Conservation (phyloP, 2,888 invertebrate genomes). For the Spilarctia lutea region DNA sequence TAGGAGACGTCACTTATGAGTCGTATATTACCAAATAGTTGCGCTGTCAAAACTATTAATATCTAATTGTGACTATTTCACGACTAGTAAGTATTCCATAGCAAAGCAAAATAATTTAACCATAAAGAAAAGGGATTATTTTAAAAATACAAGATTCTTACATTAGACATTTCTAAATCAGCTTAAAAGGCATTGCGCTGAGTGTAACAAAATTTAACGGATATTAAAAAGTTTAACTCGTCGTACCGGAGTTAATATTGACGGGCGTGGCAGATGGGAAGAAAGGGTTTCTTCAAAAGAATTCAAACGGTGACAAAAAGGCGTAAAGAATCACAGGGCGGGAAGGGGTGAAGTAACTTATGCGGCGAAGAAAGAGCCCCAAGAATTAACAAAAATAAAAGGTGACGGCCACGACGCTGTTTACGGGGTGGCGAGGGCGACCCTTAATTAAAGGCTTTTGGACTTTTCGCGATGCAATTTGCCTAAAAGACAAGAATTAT, state of each 20-base stretch:
- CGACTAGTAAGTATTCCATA: not conserved
- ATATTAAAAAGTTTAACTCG: slow-evolving; percentile 87
- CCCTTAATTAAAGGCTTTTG: slow-evolving; percentile 86
- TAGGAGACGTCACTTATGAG: not conserved
- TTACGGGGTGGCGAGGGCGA: slow-evolving; percentile 80
- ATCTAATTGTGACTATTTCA: not conserved
- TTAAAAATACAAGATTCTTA: slow-evolving; percentile 34
- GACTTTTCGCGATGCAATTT: slow-evolving; percentile 87
- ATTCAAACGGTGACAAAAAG: slow-evolving; percentile 86
- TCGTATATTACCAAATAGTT: not conserved
- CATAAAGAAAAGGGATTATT: not conserved
- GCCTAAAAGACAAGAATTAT: slow-evolving; percentile 87
- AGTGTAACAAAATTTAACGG: slow-evolving; percentile 85
- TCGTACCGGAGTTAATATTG: slow-evolving; percentile 84
- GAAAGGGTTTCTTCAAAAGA: slow-evolving; percentile 84
- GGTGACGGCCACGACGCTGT: slow-evolving; percentile 83
- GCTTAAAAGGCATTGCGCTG: slow-evolving; percentile 77
- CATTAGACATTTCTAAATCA: slow-evolving; percentile 54
- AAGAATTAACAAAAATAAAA: slow-evolving; percentile 87
- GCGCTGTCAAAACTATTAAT: not conserved
- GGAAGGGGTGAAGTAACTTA: slow-evolving; percentile 84
- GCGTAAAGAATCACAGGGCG: slow-evolving; percentile 83
- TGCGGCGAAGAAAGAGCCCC: slow-evolving; percentile 84
- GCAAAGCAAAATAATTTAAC: not conserved
- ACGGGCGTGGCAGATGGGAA: slow-evolving; percentile 86